Evolutionary conservation across 1,140 invertebrate genomes (phyloP).

Genomic region (Sycophila sp.): DNA sequence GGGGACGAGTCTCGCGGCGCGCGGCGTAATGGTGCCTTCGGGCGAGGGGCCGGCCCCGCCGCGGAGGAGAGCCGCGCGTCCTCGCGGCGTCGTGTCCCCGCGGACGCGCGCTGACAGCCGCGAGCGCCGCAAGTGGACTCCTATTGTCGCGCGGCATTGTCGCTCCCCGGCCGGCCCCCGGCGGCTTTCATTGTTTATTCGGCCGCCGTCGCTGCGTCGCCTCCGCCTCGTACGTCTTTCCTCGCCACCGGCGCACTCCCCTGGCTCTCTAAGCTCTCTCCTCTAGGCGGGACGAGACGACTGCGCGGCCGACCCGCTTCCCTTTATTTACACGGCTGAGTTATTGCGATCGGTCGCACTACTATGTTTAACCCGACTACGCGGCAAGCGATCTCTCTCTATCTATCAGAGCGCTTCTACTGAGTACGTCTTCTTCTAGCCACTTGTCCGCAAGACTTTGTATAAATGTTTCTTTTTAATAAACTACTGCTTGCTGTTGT

Average conservation of each 20-base stretch:
- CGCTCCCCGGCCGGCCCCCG: not conserved
- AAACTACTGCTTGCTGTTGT: too few relatives aligned
- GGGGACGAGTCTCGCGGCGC: not conserved
- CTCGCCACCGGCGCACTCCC: too few relatives aligned
- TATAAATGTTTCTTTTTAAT: not conserved
- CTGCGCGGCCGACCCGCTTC: too few relatives aligned
- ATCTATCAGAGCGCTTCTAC: not conserved
- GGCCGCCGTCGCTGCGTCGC: not conserved
- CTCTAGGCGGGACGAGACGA: not conserved
- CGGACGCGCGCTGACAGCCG: conserved; percentile 20
- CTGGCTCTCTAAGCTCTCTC: conserved; percentile 5
- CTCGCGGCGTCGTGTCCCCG: too few relatives aligned
- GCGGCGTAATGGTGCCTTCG: not conserved
- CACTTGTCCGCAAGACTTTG: not conserved
- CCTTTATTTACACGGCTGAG: too few relatives aligned
- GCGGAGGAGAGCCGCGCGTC: not conserved
- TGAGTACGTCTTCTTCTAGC: not conserved
- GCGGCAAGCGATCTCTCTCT: conserved; percentile 2
- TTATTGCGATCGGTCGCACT: conserved; percentile 17
- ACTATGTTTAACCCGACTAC: not conserved
- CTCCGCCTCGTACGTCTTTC: not conserved
- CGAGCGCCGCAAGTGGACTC: conserved; percentile 31
- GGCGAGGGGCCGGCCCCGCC: too few relatives aligned
- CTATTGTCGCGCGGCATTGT: conserved; percentile 17
- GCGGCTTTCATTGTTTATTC: conserved; percentile 24